These are phyloP conservation scores for Coremacera marginata DNA, from an alignment of 2,888 invertebrate species.

Conservation along the genomic window DNA sequence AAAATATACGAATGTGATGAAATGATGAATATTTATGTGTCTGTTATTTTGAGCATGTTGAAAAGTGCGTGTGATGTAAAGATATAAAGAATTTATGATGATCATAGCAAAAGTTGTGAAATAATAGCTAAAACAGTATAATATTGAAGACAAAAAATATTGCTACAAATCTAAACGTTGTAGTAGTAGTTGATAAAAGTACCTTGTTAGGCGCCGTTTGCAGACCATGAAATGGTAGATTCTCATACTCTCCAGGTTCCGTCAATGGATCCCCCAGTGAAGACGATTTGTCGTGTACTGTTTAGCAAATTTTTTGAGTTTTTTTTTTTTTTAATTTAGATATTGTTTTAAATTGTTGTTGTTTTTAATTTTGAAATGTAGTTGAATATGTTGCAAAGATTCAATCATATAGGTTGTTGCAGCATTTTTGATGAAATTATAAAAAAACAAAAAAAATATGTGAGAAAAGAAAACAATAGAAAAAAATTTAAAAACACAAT, in stretches of 20 bases:
- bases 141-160: neutral
- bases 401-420: neutral
- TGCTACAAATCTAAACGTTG: constrained; percentile 20
- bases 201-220: constrained; percentile 95
- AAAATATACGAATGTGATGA: too few species aligned
- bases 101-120: constrained; percentile 19
- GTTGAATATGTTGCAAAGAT: constrained; percentile 32
- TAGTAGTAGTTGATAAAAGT: constrained; percentile 55
- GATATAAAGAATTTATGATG: constrained; percentile 23
- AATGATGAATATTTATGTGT: constrained; percentile 2
- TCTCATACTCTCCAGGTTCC: constrained; percentile 92
- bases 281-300: constrained; percentile 70
- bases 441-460: constrained; percentile 31
- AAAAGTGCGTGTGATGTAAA: constrained; percentile 6
- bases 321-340: neutral
- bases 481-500: neutral
- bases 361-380: constrained; percentile 33
- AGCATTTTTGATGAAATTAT: constrained; percentile 25
- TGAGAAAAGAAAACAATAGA: constrained; percentile 23
- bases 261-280: constrained; percentile 77
- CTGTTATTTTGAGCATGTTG: neutral
- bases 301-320: constrained; percentile 42
- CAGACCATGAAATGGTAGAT: constrained; percentile 94
- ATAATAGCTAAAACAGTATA: neutral
- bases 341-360: constrained; percentile 38